Evolutionary conservation across 2,888 invertebrate genomes (phyloP), one percentile per base, ranked within the genome.

Genomic region (Drosophila anomalipes): DNA sequence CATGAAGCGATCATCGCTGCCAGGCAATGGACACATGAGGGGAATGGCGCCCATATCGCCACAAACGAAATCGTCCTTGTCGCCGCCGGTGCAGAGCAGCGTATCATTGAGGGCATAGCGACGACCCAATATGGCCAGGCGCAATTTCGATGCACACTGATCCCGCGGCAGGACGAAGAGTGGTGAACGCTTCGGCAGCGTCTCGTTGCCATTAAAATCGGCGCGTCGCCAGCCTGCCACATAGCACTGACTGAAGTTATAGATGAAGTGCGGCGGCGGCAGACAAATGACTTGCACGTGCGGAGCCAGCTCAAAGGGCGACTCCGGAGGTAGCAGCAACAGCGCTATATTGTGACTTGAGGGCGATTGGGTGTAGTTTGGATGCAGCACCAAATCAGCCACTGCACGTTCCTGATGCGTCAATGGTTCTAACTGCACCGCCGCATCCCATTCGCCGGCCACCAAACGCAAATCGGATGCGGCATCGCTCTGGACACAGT

Each of bases 371-470:
- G 79, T 85, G 33, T 79, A 84, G 51, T 81, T 81, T 0, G 81
- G 73, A 75, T 86, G 85, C 37, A 82, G 10, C 54, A 85, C 9
- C 19, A 82, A 7, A 41, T 86, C 82, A 7, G 56, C 37, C 2
- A 77, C 85, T 0, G 35, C 32, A 4, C 81, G 77, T 16, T 53
- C 58, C 53, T 86, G 85, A 58, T 83, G 77, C 0, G 56, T 56
- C 30, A 72, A 59, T 0, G 85, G 87, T 32, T 86, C 85, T 14
- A 79, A 54, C 14, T 87, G 59, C 19, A 77, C 79, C 0, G 80
- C 78, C 0, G 79, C 85, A 77, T 86, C 87, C 83, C 87, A 87
- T 52, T 86, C 87, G 0, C 85, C 85, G 0, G 85, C 85, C 30
- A 87, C 73, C 30, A 81, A 26, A 0, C 67, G 83, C n/a, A 83